Percentiles rank a stretch among this genome's conserved stretches.
phyloP scores from a whole-genome alignment of 2,888 invertebrate genomes.

The Bedellia somnulentella region DNA sequence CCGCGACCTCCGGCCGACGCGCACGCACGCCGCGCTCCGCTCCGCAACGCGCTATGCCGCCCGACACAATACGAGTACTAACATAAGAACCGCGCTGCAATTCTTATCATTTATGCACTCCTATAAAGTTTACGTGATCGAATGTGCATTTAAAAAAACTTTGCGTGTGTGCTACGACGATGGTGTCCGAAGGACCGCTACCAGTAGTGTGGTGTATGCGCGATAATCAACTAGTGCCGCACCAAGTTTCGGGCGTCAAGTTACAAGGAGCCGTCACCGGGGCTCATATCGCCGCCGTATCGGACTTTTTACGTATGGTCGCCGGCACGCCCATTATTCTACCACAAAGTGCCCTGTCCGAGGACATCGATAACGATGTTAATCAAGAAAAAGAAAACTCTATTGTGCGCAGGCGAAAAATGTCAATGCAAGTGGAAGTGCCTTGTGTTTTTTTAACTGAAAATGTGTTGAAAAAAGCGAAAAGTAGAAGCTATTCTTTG shows the following conservation, averaged over 20 bases:
- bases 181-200: slow-evolving; percentile 65
- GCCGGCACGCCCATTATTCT: slow-evolving; percentile 66
- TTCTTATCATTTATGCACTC: too few species aligned
- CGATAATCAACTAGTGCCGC: slow-evolving; percentile 68
- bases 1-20: slow-evolving; percentile 59
- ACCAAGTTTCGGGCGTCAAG: slow-evolving; percentile 67
- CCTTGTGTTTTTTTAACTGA: slow-evolving; percentile 56
- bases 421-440: slow-evolving; percentile 58
- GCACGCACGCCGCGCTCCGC: slow-evolving; percentile 42
- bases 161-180: slow-evolving; percentile 24
- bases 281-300: slow-evolving; percentile 67
- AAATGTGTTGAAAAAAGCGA: slow-evolving; percentile 47
- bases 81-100: too few species aligned
- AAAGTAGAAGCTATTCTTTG: slow-evolving; percentile 43
- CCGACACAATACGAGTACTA: too few species aligned
- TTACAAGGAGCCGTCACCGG: slow-evolving; percentile 67
- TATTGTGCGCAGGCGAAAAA: slow-evolving; percentile 42
- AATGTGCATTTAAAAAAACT: slow-evolving; percentile 3
- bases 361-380: slow-evolving; percentile 36
- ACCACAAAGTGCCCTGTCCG: slow-evolving; percentile 41
- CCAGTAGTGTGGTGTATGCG: slow-evolving; percentile 70
- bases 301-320: slow-evolving; percentile 66
- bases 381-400: slow-evolving; percentile 45
- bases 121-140: slow-evolving; percentile 4
- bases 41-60: slow-evolving; percentile 23